Percentiles rank a stretch among this genome's conserved stretches.
phyloP scores from a whole-genome alignment of 2,797 vertebrate species.

The Sebastes trivittatus region DNA sequence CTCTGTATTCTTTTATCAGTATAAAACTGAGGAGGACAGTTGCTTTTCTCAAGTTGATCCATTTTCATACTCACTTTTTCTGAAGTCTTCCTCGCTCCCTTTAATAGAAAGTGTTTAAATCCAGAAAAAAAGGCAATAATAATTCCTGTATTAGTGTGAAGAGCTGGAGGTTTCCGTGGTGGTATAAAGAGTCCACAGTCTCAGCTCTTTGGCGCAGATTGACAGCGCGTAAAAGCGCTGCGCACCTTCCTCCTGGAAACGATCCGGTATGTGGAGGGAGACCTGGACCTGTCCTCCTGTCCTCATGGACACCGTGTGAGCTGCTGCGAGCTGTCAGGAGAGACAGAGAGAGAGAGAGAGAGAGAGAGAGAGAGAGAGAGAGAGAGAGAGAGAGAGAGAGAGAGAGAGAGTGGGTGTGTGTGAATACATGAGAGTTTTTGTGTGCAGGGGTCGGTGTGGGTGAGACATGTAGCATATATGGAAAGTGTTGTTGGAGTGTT shows the following conservation, averaged over 20 bases:
- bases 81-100: background rate
- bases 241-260: conserved; percentile 7
- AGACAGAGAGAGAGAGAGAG: background rate
- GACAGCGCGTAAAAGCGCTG: conserved; percentile 7
- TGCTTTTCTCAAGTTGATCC: background rate
- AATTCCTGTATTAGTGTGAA: background rate
- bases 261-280: background rate
- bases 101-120: background rate
- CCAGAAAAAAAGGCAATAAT: background rate
- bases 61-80: conserved; percentile 18
- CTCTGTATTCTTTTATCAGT: background rate
- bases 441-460: background rate
- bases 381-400: background rate
- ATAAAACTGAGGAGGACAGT: background rate
- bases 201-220: background rate
- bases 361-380: background rate
- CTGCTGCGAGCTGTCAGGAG: conserved; percentile 32
- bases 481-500: conserved; percentile 15
- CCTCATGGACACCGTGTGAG: conserved; percentile 5
- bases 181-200: background rate
- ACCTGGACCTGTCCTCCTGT: no score
- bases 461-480: background rate
- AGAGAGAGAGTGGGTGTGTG: background rate
- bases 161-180: background rate
- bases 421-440: background rate